Evolutionary conservation across 2,113 vertebrate genomes (phyloP).

Genomic region (Zosterops japonicus): DNA sequence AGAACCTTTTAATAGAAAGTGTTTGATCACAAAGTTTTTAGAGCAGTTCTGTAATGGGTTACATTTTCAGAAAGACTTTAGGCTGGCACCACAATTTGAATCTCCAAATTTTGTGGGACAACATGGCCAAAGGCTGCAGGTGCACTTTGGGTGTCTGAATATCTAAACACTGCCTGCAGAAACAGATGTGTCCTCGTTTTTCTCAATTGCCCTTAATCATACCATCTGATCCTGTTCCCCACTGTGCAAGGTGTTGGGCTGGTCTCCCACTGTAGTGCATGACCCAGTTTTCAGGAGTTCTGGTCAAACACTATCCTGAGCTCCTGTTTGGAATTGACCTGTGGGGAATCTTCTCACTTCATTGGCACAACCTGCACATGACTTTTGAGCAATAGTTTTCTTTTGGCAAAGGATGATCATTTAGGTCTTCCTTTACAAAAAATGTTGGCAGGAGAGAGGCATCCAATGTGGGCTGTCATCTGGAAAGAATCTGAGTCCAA

Average conservation of each 20-base stretch:
- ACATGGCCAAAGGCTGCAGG: neutral
- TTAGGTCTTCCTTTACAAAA: neutral
- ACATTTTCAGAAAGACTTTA: neutral
- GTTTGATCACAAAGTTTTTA: neutral
- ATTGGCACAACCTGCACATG: neutral
- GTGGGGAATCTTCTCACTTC: neutral
- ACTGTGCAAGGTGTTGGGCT: neutral
- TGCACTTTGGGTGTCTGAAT: neutral
- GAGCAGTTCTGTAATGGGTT: neutral
- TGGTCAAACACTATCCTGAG: neutral
- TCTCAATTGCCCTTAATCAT: neutral
- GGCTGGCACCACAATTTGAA: neutral
- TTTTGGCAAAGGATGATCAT: neutral
- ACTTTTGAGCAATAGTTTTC: neutral
- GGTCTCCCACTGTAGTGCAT: neutral
- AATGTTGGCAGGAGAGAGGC: neutral
- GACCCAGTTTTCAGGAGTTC: fast-evolving
- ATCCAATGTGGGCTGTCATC: neutral
- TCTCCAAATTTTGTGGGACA: neutral
- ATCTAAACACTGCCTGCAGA: neutral
- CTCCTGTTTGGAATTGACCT: neutral
- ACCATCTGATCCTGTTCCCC: neutral
- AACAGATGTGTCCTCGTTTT: neutral
- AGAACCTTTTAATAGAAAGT: neutral
- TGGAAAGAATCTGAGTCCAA: neutral